Evolutionary conservation across 37 sponge, comb jelly and placozoan species (phyloP).

Genomic region (Aphrocallistes beatrix): DNA sequence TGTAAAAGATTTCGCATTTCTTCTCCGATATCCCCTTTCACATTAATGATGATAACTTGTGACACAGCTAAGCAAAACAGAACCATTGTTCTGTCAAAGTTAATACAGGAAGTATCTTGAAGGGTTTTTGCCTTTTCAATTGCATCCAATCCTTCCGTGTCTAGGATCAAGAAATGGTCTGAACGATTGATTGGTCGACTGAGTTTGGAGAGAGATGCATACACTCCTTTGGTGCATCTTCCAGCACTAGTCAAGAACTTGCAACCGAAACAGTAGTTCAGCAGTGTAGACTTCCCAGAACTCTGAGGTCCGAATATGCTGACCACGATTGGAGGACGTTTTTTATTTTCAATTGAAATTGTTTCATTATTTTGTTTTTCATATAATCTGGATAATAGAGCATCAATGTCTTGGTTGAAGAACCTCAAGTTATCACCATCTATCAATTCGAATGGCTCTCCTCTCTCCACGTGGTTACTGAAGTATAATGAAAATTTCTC

Average conservation of each 20-base stretch:
- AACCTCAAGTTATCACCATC: not conserved
- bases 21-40: not conserved
- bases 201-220: not conserved
- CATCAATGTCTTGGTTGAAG: conserved; percentile 9
- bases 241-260: conserved; percentile 5
- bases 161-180: not conserved
- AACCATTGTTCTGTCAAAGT: not conserved
- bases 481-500: not conserved
- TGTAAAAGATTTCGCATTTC: not conserved
- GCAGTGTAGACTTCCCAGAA: not conserved
- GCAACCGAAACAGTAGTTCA: not conserved
- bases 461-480: not conserved
- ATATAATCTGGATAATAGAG: not conserved
- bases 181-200: not conserved
- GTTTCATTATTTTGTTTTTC: not conserved
- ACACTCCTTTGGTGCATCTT: conserved; percentile 4
- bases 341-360: not conserved
- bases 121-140: not conserved
- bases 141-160: not conserved
- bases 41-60: conserved; percentile 5
- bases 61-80: not conserved
- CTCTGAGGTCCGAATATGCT: conserved; percentile 6
- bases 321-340: not conserved
- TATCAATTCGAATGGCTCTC: conserved; percentile 8
- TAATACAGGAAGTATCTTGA: not conserved